Conservation (phyloP, 1,140 invertebrate species). For the Eulimnadia texana region DNA sequence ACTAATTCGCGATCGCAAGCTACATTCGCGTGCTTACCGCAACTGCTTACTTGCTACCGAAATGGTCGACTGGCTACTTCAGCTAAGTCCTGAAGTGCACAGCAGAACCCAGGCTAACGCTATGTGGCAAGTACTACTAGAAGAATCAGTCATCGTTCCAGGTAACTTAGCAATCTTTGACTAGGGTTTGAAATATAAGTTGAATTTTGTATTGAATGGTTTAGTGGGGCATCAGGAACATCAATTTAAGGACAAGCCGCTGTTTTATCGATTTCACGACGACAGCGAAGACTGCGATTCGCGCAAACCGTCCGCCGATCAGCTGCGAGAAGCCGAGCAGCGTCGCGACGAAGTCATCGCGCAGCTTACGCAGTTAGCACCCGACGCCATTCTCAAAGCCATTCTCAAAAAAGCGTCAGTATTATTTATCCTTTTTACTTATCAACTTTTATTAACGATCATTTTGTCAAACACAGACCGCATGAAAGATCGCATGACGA, state of each 20-base stretch:
- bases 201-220: too few species aligned
- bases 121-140: slow-evolving; percentile 72
- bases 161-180: slow-evolving; percentile 34
- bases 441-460: neutral
- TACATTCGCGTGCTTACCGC: slow-evolving; percentile 33
- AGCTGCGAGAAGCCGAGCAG: slow-evolving; percentile 45
- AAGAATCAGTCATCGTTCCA: slow-evolving; percentile 62
- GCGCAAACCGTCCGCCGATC: slow-evolving; percentile 39
- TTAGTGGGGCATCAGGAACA: slow-evolving; percentile 46
- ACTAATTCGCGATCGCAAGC: slow-evolving; percentile 44
- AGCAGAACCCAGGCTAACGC: slow-evolving; percentile 47
- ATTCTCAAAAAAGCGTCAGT: slow-evolving; percentile 66
- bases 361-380: slow-evolving; percentile 43
- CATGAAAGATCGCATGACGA: slow-evolving; percentile 62
- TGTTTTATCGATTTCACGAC: slow-evolving; percentile 63
- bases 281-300: slow-evolving; percentile 35
- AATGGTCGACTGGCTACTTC: slow-evolving; percentile 57
- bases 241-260: slow-evolving; percentile 68
- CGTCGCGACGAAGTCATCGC: slow-evolving; percentile 49
- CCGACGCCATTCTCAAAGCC: slow-evolving; percentile 61
- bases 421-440: neutral
- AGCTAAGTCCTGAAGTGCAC: slow-evolving; percentile 26
- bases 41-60: slow-evolving; percentile 44
- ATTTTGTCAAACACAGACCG: slow-evolving; percentile 31
- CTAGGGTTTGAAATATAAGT: too few species aligned